Percentiles rank a stretch among this genome's conserved stretches.
Conservation (phyloP, 2,797 vertebrate genomes). For the Petrocephalus schoutedeni region DNA sequence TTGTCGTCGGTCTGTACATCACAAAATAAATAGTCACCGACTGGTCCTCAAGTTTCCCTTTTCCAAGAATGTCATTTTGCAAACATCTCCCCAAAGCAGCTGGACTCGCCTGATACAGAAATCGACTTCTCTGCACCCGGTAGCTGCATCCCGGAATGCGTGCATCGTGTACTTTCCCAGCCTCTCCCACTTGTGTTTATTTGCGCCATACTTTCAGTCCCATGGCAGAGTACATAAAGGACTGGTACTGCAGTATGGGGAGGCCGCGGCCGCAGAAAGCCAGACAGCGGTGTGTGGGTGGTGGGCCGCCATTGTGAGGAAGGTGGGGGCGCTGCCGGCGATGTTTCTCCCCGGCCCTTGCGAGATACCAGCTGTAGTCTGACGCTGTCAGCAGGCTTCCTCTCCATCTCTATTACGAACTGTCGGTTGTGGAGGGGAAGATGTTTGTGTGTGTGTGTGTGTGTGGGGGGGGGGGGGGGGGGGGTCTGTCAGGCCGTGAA, state of each 20-base stretch:
- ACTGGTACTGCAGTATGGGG: not conserved
- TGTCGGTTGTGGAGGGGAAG: not conserved
- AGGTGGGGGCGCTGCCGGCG: not conserved
- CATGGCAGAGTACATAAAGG: not conserved
- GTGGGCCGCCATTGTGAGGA: not conserved
- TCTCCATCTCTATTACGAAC: constrained; percentile 21
- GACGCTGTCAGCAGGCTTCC: not conserved
- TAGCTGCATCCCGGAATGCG: not conserved
- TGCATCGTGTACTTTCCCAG: not conserved
- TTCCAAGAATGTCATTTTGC: not conserved
- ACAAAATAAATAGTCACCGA: not conserved
- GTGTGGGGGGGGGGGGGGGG: not conserved
- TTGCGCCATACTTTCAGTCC: not conserved
- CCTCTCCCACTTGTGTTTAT: not conserved
- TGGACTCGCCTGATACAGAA: not conserved
- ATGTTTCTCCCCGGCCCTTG: not conserved
- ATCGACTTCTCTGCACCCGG: not conserved
- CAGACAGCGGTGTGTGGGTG: not conserved
- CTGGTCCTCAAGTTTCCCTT: not conserved
- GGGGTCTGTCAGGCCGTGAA: constrained; percentile 25
- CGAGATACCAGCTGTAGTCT: not conserved
- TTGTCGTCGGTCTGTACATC: not conserved
- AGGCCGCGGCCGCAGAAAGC: not conserved
- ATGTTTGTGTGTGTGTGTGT: not conserved
- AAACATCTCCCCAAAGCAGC: not conserved